Conservation (phyloP, 2,888 invertebrate species). For the Chloroclystis v-ata region DNA sequence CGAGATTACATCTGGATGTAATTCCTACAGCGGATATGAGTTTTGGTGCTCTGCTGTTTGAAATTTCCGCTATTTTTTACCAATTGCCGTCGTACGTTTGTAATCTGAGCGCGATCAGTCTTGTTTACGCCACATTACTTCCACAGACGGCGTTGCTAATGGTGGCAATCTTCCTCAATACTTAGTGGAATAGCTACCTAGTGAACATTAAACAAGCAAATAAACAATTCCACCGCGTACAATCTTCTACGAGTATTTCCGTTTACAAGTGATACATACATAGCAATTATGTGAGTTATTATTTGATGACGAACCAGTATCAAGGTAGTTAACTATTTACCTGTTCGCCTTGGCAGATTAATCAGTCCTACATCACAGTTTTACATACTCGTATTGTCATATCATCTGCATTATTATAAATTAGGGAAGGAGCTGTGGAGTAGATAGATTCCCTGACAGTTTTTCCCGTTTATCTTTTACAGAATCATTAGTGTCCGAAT, state of each 20-base stretch:
- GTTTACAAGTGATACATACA: constrained; percentile 8
- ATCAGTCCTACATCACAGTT: neutral
- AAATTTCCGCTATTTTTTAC: constrained; percentile 28
- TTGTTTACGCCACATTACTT: constrained; percentile 36
- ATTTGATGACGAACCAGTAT: constrained; percentile 9
- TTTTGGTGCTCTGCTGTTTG: constrained; percentile 25
- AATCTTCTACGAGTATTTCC: constrained; percentile 13
- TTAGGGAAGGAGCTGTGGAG: constrained; percentile 3
- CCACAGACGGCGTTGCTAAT: constrained; percentile 11
- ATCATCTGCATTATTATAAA: constrained; percentile 5
- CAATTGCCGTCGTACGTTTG: constrained; percentile 33
- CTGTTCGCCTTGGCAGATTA: constrained; percentile 7
- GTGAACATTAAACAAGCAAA: constrained; percentile 9
- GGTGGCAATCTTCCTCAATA: constrained; percentile 19
- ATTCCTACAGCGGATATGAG: constrained; percentile 30
- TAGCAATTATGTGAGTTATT: constrained; percentile 5
- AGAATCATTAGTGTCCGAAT: constrained; percentile 15
- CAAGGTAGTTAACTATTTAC: constrained; percentile 1
- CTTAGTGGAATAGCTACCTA: constrained; percentile 16
- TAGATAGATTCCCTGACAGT: constrained; percentile 6
- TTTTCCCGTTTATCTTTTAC: constrained; percentile 11
- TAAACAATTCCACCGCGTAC: constrained; percentile 4
- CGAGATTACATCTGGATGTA: constrained; percentile 27
- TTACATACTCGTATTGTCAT: neutral
- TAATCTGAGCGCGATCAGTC: constrained; percentile 35